Evolutionary conservation across 2,888 invertebrate genomes (phyloP), one percentile per base, ranked within the genome.

Genomic region (Tenthredo livida): DNA sequence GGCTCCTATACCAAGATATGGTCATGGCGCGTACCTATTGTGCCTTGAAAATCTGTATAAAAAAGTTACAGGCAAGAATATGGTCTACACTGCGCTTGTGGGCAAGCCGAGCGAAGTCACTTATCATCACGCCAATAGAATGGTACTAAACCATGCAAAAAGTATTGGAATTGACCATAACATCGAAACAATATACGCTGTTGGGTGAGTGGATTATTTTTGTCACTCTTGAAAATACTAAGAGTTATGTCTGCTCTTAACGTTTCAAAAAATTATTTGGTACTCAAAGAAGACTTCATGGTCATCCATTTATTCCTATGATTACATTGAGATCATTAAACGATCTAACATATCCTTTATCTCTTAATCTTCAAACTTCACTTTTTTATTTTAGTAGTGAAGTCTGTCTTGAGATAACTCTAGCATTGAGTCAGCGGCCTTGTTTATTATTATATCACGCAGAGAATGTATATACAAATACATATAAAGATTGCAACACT

Each of bases 21-120:
- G 96, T 0, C 96, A 96, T 90, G 96, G 96, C 5, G 95, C 95
- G 77, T 96, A 96, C 90, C 92, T 96, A 43, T 92, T 94, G 15
- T 95, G 95, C 88, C 91, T 96, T 78, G 96, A 96, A 90, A 94
- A 94, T 87, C 90, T 96, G 72, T 96, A 96, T 91, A 95, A 95
- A 90, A 95, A 95, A 93, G 94, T 96, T 33, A 95, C 96, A 2
- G 95, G 95, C 0, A 93, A 94, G 86, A 94, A 95, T 85, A 90
- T 96, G 86, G 93, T 94, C 65, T 96, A 96, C 90, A 94, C 95
- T 77, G 95, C 95, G 15, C 91, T 96, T 85, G 93, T 96, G 75
- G 96, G 96, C 21, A 96, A 96, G 90, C 96, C 96, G 2, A 95
- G 95, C 89, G 95, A 95, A 91, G 93, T 96, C 77, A 96, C 96